Evolutionary conservation across 2,113 vertebrate genomes (phyloP).

Genomic region (Puntigrus tetrazona): DNA sequence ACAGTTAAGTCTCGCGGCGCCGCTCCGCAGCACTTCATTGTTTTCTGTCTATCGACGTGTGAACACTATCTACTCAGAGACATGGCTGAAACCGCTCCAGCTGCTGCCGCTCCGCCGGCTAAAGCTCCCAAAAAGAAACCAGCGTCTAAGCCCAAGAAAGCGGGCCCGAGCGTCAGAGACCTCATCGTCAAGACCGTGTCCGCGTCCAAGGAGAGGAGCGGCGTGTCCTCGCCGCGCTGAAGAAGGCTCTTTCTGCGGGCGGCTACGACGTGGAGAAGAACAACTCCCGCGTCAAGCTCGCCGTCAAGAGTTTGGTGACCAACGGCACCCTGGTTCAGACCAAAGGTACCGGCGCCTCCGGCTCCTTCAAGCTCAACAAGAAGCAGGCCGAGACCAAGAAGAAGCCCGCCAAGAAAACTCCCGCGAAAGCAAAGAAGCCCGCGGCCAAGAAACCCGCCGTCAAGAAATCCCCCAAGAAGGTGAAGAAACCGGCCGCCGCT

Average conservation of each 20-base stretch:
- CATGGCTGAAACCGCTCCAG: constrained; percentile 10
- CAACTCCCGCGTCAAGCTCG: constrained; percentile 7
- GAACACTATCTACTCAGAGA: too few species aligned
- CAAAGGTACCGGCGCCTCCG: neutral
- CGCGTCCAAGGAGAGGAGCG: constrained; percentile 15
- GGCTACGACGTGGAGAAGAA: constrained; percentile 15
- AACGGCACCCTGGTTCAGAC: neutral
- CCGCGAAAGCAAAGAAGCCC: neutral
- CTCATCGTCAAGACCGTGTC: constrained; percentile 8
- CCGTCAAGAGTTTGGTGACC: neutral
- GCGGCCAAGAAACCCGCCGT: neutral
- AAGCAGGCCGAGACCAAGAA: neutral
- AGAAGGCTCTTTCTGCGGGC: constrained; percentile 8
- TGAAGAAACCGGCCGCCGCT: neutral
- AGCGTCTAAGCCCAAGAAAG: neutral
- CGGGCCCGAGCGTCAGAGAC: neutral
- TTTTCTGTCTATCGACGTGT: too few species aligned
- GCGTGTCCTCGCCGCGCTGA: constrained; percentile 19
- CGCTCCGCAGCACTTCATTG: too few species aligned
- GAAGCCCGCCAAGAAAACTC: neutral
- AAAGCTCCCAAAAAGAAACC: neutral
- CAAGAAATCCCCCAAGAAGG: neutral
- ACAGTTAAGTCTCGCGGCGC: too few species aligned
- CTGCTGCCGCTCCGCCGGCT: neutral
- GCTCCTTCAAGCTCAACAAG: neutral